Evolutionary conservation across 2,797 vertebrate species (phyloP), one percentile per base, ranked within the genome.

Genomic region (Tarsius wallacei): DNA sequence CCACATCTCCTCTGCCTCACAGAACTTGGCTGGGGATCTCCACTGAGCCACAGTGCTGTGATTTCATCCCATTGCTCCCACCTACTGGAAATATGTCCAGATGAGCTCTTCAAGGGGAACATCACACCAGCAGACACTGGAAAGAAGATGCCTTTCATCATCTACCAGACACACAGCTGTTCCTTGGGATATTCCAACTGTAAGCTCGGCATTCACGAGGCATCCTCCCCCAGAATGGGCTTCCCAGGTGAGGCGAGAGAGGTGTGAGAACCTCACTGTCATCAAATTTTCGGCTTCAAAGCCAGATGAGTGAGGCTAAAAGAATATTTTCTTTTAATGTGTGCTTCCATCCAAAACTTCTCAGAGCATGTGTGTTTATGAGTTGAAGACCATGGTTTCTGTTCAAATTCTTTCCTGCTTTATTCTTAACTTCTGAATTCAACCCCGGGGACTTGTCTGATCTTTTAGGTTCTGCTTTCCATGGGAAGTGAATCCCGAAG

Each of bases 151-250:
- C 1, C 0, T 14, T 22, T n/a, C 33, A 9, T 31, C 31, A 3
- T 80, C 24, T 68, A 17, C 2, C 22, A 76, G 16, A 47, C 31
- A 19, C 26, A 7, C 22, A n/a, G 21, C 57, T 16, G 31, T 9
- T 53, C 16, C 53, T 36, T 51, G 22, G 51, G 19, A 5, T 1
- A 9, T 1, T n/a, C 7, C 7, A 15, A 1, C 10, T 28, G 1
- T 10, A 2, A 19, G 17, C 10, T 53, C 1, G 1, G 28, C 8
- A 0, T n/a, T 26, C 51, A 7, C 8, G 0, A 21, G 2, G 1
- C 26, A 2, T 15, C 4, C 2, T 33, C 33, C 24, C 42, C 17
- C 17, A 4, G 51, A n/a, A 64, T 6, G 0, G 33, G 63, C 7
- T 55, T 17, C 22, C 2, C 0, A 9, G 8, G 24, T 9, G 9